These are phyloP conservation scores for Lissocephala sabroskyi DNA, from an alignment of 2,888 invertebrate genomes.

Conservation along the genomic window DNA sequence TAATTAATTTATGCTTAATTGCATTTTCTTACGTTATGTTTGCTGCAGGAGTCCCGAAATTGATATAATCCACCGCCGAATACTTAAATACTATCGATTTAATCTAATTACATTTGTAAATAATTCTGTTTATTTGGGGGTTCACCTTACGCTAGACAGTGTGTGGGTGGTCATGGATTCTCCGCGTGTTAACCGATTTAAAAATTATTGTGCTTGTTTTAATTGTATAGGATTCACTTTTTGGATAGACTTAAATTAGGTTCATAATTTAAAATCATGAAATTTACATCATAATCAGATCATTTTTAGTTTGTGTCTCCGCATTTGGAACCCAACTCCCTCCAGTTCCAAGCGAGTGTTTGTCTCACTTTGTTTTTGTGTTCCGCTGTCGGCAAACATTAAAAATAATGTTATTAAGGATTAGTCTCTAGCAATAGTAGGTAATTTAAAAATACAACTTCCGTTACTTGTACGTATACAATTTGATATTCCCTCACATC, in stretches of 20 bases:
- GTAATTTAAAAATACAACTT: constrained; percentile 54
- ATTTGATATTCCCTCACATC: constrained; percentile 30
- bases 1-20: too few relatives aligned
- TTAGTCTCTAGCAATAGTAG: constrained; percentile 51
- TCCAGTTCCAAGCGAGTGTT: background rate
- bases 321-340: too few relatives aligned
- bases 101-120: too few relatives aligned
- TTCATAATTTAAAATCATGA: constrained; percentile 49
- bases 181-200: constrained; percentile 6
- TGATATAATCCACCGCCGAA: too few relatives aligned
- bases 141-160: too few relatives aligned
- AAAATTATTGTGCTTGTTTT: constrained; percentile 34
- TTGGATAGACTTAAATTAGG: constrained; percentile 53
- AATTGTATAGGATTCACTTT: constrained; percentile 70
- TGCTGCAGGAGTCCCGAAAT: too few relatives aligned
- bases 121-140: too few relatives aligned
- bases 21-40: too few relatives aligned
- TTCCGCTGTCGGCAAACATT: background rate
- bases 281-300: constrained; percentile 25
- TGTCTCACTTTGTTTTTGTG: constrained; percentile 3
- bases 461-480: constrained; percentile 65
- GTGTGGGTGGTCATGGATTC: too few relatives aligned
- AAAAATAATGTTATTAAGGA: constrained; percentile 40
- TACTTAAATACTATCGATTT: too few relatives aligned
- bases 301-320: constrained; percentile 18